Base-by-base conservation (phyloP, 2,888 invertebrate genomes). In the Ceraclea dissimilis region DNA sequence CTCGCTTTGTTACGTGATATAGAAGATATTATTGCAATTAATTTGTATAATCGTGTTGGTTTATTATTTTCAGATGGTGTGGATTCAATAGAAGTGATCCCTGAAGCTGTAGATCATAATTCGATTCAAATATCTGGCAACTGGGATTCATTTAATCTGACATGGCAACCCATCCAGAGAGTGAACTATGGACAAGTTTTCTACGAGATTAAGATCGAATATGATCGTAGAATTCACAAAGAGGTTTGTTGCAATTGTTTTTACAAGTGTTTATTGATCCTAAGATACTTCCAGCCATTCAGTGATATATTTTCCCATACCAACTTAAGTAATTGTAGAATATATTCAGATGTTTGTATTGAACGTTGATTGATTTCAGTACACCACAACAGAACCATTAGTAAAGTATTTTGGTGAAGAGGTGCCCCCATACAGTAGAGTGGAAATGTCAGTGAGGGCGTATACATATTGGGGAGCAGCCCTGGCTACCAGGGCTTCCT, bases 401-500 rank as follows among this genome's bases (percentile, higher is more conserved):
- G 68, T 81, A 44, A 73, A 72, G 63, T 80, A 84, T 64, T 71
- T 52, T 0, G 67, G 67, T 2, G 66, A 61, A 11, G 68, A 70
- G 48, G 74, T 85, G 50, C 69, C 79, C 2, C 90, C 93, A 0
- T 90, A 88, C 69, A 84, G 87, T 8, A 72, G 76, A 16, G 69
- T 93, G 54, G 83, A 83, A 56, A 82, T 92, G 18, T 82, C 86
- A 1, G 80, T 95, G 2, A 82, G 88, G 33, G 87, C 93, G 1
- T 87, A 85, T 67, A 91, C 93, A 0, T 86, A 86, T 65, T 94
- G 94, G 93, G 89, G 88, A 16, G 82, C 85, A 2, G 86, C 90
- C 0, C 73, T 79, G 1, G 79, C 82, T 17, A 80, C 83, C 0
- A 75, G 81, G 0, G 79, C 80, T 0, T 73, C 74, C n/a, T 67